phyloP scores from a whole-genome alignment of 2,888 invertebrate genomes.

The Venusia cambrica region DNA sequence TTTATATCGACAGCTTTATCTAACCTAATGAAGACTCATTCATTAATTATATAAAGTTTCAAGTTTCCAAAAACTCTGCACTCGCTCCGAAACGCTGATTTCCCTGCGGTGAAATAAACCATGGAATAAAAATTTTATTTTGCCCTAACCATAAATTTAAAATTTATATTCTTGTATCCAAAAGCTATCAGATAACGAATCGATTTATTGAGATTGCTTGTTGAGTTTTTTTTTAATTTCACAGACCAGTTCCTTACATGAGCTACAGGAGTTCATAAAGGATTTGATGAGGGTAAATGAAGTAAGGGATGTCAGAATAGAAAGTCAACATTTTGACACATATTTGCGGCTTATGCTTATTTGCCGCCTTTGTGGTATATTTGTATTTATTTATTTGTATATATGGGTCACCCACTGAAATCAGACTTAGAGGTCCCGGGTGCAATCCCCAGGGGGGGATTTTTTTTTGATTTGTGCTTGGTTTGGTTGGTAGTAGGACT shows the following conservation, averaged over 20 bases:
- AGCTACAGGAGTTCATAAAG: conserved; percentile 4
- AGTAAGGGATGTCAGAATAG: conserved; percentile 4
- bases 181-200: conserved; percentile 7
- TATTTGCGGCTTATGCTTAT: too few species aligned
- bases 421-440: too few species aligned
- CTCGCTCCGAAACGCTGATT: conserved; percentile 14
- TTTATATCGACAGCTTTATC: too few species aligned
- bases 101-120: conserved; percentile 18
- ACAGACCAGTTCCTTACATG: conserved; percentile 3
- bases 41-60: conserved; percentile 18
- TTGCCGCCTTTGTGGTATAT: too few species aligned
- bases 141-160: conserved; percentile 7
- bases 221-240: conserved; percentile 1
- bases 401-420: too few species aligned
- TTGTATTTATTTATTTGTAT: too few species aligned
- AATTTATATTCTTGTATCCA: conserved; percentile 9
- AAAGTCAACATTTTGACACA: too few species aligned
- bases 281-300: conserved; percentile 12
- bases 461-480: too few species aligned
- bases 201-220: conserved; percentile 4
- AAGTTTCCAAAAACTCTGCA: conserved; percentile 13
- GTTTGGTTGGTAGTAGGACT: too few species aligned
- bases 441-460: too few species aligned
- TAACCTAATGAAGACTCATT: conserved; percentile 3
- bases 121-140: conserved; percentile 17